These are phyloP conservation scores for Camponotus vicinus DNA, from an alignment of 1,140 invertebrate species.

Conservation along the genomic window DNA sequence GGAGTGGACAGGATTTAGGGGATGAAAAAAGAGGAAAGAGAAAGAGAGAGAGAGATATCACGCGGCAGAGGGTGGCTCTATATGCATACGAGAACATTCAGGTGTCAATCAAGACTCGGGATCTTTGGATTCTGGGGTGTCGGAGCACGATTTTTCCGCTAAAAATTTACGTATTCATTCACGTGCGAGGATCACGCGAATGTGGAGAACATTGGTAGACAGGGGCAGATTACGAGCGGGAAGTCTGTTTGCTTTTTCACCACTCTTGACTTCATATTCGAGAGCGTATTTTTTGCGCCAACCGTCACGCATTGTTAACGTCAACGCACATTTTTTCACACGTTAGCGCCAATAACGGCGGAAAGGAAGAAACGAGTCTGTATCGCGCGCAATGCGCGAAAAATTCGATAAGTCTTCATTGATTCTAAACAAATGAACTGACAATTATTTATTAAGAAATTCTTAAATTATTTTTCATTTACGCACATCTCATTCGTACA, in stretches of 20 bases:
- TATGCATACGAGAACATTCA: conserved; percentile 79
- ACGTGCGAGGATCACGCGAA: conserved; percentile 55
- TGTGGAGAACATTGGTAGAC: conserved; percentile 1
- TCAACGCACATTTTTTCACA: conserved; percentile 67
- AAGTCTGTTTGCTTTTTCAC: conserved; percentile 80
- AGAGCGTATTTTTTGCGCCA: conserved; percentile 77
- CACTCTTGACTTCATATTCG: conserved; percentile 77
- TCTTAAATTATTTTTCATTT: conserved; percentile 21
- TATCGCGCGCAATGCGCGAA: conserved; percentile 5
- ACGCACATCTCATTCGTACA: background rate
- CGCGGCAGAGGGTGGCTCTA: conserved; percentile 64
- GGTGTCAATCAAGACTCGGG: conserved; percentile 75
- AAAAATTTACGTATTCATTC: conserved; percentile 79
- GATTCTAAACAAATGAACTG: background rate
- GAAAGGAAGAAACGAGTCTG: conserved; percentile 18
- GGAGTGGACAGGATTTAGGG: conserved; percentile 18
- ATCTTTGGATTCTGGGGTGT: conserved; percentile 66
- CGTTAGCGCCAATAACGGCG: conserved; percentile 41
- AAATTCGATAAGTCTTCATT: background rate
- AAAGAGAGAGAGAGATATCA: conserved; percentile 10
- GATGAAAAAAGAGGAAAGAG: conserved; percentile 4
- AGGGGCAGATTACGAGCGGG: conserved; percentile 59
- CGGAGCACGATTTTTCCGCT: conserved; percentile 66
- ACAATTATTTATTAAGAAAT: background rate
- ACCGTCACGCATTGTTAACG: conserved; percentile 80